phyloP scores from a whole-genome alignment of 2,888 invertebrate genomes.

The Gymnocheta viridis region DNA sequence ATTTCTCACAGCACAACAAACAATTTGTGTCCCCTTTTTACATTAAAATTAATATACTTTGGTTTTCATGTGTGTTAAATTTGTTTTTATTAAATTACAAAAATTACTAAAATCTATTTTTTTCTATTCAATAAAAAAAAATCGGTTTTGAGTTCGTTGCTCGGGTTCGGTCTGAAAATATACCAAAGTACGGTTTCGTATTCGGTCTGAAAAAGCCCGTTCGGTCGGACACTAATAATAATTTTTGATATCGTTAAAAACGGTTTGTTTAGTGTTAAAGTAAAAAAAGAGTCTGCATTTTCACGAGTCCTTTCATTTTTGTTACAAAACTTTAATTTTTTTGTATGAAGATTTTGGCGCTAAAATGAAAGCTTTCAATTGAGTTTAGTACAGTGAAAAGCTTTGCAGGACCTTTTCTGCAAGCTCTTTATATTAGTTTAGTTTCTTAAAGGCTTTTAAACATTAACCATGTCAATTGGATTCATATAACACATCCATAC shows the following conservation, averaged over 20 bases:
- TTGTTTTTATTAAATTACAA: no score
- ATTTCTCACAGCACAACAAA: no score
- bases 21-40: no score
- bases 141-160: no score
- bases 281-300: neutral
- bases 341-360: slow-evolving; percentile 56
- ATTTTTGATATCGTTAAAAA: neutral
- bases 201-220: no score
- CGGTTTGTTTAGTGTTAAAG: slow-evolving; percentile 37
- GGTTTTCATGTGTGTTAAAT: no score
- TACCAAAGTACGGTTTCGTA: no score
- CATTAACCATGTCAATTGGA: slow-evolving; percentile 59
- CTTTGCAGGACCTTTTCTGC: slow-evolving; percentile 55
- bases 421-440: slow-evolving; percentile 45
- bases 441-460: slow-evolving; percentile 55
- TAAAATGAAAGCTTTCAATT: slow-evolving; percentile 54
- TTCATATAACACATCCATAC: neutral
- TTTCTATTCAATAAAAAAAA: no score
- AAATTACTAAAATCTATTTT: no score
- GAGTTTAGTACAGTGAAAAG: slow-evolving; percentile 32
- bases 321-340: slow-evolving; percentile 25
- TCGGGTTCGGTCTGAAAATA: no score
- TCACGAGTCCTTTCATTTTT: slow-evolving; percentile 6
- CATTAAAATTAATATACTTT: no score
- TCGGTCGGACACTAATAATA: no score